Conservation (phyloP, 2,888 invertebrate species). For the Isoperla grammatica region DNA sequence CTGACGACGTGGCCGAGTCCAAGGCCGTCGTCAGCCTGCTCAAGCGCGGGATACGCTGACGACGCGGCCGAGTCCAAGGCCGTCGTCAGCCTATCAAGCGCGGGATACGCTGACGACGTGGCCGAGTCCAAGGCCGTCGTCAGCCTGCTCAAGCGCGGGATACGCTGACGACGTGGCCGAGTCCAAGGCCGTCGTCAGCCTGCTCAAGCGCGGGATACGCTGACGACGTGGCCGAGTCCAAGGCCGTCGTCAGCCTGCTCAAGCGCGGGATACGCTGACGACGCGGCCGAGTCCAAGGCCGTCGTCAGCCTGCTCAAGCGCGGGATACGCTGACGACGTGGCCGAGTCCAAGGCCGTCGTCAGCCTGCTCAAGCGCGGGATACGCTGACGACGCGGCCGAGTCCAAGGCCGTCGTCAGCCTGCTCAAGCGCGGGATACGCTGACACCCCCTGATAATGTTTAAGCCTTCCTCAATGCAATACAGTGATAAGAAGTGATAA, state of each 20-base stretch:
- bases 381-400: too few species aligned
- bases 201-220: conserved; percentile 67
- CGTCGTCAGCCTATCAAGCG: too few species aligned
- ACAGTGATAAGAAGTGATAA: too few species aligned
- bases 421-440: conserved; percentile 67
- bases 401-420: conserved; percentile 56
- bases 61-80: too few species aligned
- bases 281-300: conserved; percentile 54
- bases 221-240: too few species aligned
- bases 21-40: conserved; percentile 60
- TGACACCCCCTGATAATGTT: too few species aligned
- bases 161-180: too few species aligned
- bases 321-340: conserved; percentile 71
- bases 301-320: conserved; percentile 63
- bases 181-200: conserved; percentile 56
- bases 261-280: conserved; percentile 71
- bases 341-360: conserved; percentile 56
- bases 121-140: conserved; percentile 56
- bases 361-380: conserved; percentile 65
- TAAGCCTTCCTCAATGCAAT: too few species aligned
- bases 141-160: conserved; percentile 65
- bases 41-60: conserved; percentile 69
- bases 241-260: conserved; percentile 58
- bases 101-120: too few species aligned
- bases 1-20: too few species aligned